Evolutionary conservation across 2,797 vertebrate species (phyloP).

Genomic region (Peromyscus aztecus): DNA sequence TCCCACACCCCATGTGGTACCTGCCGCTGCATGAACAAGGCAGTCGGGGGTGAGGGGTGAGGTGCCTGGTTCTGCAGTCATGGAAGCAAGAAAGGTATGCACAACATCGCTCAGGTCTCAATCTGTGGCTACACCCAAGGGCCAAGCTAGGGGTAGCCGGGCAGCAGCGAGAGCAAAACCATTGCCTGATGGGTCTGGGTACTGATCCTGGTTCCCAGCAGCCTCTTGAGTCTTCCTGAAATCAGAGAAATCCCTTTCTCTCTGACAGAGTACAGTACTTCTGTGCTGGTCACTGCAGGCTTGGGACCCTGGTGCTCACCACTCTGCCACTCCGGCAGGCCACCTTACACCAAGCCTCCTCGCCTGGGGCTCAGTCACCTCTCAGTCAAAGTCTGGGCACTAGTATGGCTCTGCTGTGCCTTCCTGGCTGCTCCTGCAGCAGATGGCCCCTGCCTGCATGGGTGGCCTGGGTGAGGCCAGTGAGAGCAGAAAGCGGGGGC

Average conservation of each 20-base stretch:
- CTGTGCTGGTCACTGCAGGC: not conserved
- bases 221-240: not conserved
- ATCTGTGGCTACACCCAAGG: not conserved
- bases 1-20: not conserved
- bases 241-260: not conserved
- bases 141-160: not conserved
- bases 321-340: not conserved
- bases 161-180: not conserved
- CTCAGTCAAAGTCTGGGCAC: not conserved
- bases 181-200: not conserved
- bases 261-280: not conserved
- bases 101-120: not conserved
- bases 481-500: not conserved
- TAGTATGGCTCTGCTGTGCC: not conserved
- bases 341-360: not conserved
- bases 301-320: rapidly evolving
- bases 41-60: not conserved
- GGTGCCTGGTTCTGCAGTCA: not conserved
- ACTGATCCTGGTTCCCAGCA: not conserved
- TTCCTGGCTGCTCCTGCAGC: not conserved
- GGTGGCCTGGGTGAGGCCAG: not conserved
- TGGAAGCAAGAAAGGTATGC: not conserved
- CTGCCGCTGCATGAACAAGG: not conserved
- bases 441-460: not conserved
- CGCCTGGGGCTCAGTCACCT: not conserved